Evolutionary conservation across 2,797 vertebrate species (phyloP).

Genomic region (Cuniculus paca): DNA sequence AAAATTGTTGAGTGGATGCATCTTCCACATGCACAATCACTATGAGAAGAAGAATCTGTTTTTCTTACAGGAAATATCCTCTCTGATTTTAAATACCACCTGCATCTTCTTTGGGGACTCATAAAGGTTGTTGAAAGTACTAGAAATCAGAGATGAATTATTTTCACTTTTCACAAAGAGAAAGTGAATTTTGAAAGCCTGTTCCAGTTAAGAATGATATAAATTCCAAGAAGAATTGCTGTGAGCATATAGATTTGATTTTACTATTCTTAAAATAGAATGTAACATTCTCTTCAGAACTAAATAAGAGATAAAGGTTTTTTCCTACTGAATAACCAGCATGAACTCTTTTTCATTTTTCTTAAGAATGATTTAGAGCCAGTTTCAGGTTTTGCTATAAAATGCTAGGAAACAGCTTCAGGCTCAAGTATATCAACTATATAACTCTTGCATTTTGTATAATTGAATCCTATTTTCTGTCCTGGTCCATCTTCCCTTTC

Average conservation of each 20-base stretch:
- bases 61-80: background rate
- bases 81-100: conserved; percentile 1
- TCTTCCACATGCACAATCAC: background rate
- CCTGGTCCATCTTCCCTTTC: background rate
- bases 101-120: background rate
- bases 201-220: background rate
- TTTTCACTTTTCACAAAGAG: background rate
- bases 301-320: background rate
- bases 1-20: background rate
- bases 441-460: background rate
- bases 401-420: background rate
- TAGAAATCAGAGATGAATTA: conserved; percentile 41
- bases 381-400: background rate
- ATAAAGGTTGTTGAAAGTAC: background rate
- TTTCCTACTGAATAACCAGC: background rate
- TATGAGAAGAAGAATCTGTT: background rate
- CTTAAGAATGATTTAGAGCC: background rate
- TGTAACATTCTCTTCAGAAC: background rate
- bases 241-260: background rate
- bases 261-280: background rate
- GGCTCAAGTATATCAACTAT: background rate
- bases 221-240: background rate
- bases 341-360: background rate
- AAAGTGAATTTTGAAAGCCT: conserved; percentile 13
- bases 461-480: conserved; percentile 18